Base-by-base conservation (phyloP, 2,797 vertebrate genomes). In the Nannoperca obscura region DNA sequence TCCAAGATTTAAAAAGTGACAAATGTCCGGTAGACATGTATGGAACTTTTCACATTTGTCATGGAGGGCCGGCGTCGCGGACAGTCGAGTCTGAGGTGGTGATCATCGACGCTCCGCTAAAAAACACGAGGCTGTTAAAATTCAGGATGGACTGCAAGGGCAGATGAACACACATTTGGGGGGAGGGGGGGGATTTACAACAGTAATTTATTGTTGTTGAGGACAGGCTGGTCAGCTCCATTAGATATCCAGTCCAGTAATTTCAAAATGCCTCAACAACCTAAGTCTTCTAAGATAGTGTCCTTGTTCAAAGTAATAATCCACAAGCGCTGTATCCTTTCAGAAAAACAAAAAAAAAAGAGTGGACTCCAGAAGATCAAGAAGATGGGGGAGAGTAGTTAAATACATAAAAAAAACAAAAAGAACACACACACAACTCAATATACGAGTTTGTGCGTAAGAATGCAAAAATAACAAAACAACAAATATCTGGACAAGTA, bases 1-100 rank as follows among this genome's bases (percentile, higher is more conserved):
- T 87, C 71, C 83, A 85, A 88, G 71, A 87, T 78, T 86, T 91
- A 83, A 92, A 92, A 92, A 89, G 82, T 81, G 78, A 87, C 63
- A 86, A 74, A 83, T 60, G 64, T 90, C 84, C 86, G 75, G 85
- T 53, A 74, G 74, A 84, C 77, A 71, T 74, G 72, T 76, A 72
- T 74, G 63, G 38, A 84, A 80, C 44, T 42, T 52, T 75, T 81
- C 70, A 74, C 73, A 59, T 71, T 60, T 85, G 63, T 79, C 75
- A 71, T 24, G 46, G 44, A 76, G 73, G 69, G 81, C 66, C 8
- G 46, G 36, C 62, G 19, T 61, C 71, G 60, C 11, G 13, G 36
- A 38, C 36, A 38, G 19, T 54, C 27, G 11, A 81, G 46, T 81
- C 62, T 49, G 14, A 74, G 59, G 74, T 55, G 36, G 53, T 70